Evolutionary conservation across 2,888 invertebrate genomes (phyloP).

Genomic region (Tigriopus californicus): DNA sequence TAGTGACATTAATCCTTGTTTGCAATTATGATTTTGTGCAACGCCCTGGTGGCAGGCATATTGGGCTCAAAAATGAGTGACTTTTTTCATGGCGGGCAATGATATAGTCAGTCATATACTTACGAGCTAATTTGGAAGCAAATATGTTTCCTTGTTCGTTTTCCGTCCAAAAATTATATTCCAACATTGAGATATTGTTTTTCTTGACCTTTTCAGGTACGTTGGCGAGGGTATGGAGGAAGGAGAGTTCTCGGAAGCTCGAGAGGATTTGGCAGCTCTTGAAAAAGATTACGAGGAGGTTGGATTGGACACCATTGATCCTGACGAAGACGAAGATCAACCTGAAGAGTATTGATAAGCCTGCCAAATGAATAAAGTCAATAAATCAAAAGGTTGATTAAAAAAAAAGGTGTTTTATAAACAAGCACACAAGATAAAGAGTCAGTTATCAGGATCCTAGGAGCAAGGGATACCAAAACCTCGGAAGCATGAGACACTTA

Average conservation of each 20-base stretch:
- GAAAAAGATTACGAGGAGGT: conserved; percentile 30
- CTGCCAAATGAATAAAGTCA: not conserved
- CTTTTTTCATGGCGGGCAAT: no score
- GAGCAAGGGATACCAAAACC: no score
- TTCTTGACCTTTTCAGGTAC: conserved; percentile 34
- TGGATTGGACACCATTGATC: conserved; percentile 24
- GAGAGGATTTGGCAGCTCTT: conserved; percentile 28
- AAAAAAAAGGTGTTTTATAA: no score
- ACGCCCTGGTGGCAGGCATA: no score
- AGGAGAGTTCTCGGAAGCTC: conserved; percentile 30
- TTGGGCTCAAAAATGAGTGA: not conserved
- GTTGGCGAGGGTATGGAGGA: conserved; percentile 27
- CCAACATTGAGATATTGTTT: conserved; percentile 29
- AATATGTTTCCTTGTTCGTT: not conserved
- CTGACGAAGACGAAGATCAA: conserved; percentile 4
- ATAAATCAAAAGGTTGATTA: not conserved
- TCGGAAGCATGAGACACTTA: no score
- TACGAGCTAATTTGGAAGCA: no score
- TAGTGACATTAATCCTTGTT: no score
- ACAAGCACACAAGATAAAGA: no score
- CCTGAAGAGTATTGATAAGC: conserved; percentile 7
- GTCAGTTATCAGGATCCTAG: no score
- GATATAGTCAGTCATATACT: no score
- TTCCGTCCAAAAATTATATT: not conserved
- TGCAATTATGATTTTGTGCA: no score